Conservation (phyloP, 2,797 vertebrate species). For the Scolopax bukidnonensis region DNA sequence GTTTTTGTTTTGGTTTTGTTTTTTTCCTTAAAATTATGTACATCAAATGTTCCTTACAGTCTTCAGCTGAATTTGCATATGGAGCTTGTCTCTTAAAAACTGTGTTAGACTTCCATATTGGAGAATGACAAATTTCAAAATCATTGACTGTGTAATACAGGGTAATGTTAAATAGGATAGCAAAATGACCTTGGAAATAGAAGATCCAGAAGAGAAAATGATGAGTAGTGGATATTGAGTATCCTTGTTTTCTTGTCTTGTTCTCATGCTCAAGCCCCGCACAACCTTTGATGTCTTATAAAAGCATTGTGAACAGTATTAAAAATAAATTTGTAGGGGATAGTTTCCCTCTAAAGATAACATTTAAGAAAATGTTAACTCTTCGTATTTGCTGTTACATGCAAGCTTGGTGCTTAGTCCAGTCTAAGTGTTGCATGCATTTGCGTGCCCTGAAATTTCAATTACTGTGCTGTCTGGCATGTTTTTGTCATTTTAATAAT, state of each 20-base stretch:
- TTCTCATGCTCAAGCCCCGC: accelerated
- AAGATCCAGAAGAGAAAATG: not conserved
- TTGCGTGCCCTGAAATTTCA: not conserved
- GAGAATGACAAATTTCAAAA: not conserved
- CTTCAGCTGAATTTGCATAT: not conserved
- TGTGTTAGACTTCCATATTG: not conserved
- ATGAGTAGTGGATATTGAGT: not conserved
- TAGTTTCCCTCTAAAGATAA: not conserved
- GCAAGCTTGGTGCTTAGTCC: not conserved
- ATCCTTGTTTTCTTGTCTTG: not conserved
- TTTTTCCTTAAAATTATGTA: not conserved
- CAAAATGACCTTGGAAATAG: not conserved
- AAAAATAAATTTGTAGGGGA: not conserved
- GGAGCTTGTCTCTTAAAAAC: not conserved
- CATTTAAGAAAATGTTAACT: not conserved
- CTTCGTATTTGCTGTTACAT: not conserved
- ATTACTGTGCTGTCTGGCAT: not conserved
- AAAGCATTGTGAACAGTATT: not conserved
- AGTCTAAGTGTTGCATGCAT: not conserved
- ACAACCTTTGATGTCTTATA: not conserved
- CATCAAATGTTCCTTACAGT: not conserved
- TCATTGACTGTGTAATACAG: not conserved
- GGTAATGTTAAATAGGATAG: not conserved
- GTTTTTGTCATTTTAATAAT: not conserved
- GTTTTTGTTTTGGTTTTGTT: no score